Percentiles rank a stretch among this genome's conserved stretches.
These are phyloP conservation scores for Muraenolepis orangiensis DNA, from an alignment of 2,797 vertebrate species.

Conservation along the genomic window DNA sequence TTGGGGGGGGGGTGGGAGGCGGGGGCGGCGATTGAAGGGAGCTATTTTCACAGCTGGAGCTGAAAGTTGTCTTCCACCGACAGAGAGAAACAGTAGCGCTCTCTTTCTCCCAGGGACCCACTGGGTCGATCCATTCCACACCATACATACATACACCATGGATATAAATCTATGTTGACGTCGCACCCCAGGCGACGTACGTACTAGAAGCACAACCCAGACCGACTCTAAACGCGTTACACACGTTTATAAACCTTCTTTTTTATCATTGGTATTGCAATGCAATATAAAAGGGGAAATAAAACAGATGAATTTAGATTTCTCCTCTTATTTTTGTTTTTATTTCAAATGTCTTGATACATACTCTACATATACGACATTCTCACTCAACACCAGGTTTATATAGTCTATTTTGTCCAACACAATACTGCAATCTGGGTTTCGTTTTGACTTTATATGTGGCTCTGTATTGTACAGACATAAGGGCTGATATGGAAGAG, in stretches of 20 bases:
- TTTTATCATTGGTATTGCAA: not conserved
- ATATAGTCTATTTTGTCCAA: conserved; percentile 55
- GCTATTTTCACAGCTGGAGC: conserved; percentile 61
- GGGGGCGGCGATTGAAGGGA: conserved; percentile 7
- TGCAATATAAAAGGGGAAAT: conserved; percentile 14
- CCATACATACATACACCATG: not conserved
- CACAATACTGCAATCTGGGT: conserved; percentile 42
- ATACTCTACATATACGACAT: conserved; percentile 52
- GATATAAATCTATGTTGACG: not conserved
- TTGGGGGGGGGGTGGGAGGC: too few relatives aligned
- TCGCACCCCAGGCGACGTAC: not conserved
- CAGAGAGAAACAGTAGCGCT: conserved; percentile 5
- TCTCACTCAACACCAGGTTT: conserved; percentile 61
- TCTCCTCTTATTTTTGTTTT: conserved; percentile 25
- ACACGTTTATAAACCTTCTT: not conserved
- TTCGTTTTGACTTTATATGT: conserved; percentile 22
- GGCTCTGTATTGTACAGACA: conserved; percentile 21
- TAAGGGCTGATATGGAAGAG: conserved; percentile 18
- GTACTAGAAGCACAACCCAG: not conserved
- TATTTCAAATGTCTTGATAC: conserved; percentile 41
- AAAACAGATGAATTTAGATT: conserved; percentile 21
- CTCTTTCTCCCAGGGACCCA: not conserved
- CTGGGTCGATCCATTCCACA: not conserved
- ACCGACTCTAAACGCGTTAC: not conserved
- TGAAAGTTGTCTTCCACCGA: conserved; percentile 25